Evolutionary conservation across 2,888 invertebrate species (phyloP).

Genomic region (Drosophila demipolita): DNA sequence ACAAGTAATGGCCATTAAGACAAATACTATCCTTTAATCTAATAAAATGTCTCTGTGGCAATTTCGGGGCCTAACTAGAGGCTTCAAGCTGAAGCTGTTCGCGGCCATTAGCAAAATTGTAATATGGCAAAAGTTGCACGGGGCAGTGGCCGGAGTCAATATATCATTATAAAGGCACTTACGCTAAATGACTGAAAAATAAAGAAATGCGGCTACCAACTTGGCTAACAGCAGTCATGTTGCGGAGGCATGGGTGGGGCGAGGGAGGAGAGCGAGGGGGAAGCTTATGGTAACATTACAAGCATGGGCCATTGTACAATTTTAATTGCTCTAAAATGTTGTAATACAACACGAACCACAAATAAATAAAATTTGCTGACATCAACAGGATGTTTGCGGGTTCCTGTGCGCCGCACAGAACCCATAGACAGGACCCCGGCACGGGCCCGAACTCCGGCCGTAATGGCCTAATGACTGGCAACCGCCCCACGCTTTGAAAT

Average conservation of each 20-base stretch:
- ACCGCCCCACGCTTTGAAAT: slow-evolving; percentile 57
- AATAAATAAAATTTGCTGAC: slow-evolving; percentile 79
- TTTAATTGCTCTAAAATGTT: slow-evolving; percentile 77
- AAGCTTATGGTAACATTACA: slow-evolving; percentile 5
- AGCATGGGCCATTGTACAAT: slow-evolving; percentile 67
- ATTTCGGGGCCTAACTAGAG: slow-evolving; percentile 23
- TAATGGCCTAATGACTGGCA: slow-evolving; percentile 60
- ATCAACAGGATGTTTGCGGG: slow-evolving; percentile 77
- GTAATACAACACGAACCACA: slow-evolving; percentile 78
- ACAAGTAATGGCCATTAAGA: slow-evolving; percentile 26
- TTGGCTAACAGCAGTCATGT: slow-evolving; percentile 31
- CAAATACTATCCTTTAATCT: slow-evolving; percentile 42
- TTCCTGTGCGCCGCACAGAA: slow-evolving; percentile 51
- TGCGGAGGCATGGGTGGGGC: not conserved
- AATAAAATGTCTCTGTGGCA: slow-evolving; percentile 40
- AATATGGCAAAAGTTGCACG: slow-evolving; percentile 16
- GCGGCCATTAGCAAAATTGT: slow-evolving; percentile 24
- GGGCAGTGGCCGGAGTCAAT: slow-evolving; percentile 55
- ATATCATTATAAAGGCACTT: slow-evolving; percentile 70
- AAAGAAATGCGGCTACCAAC: slow-evolving; percentile 32
- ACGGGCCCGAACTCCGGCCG: slow-evolving; percentile 8
- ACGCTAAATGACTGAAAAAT: slow-evolving; percentile 60
- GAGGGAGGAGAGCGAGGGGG: too few species aligned
- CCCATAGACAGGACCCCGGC: slow-evolving; percentile 12
- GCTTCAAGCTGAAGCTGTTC: slow-evolving; percentile 23